Evolutionary conservation across 2,888 invertebrate species (phyloP).

Genomic region (Drosophila gaucha): DNA sequence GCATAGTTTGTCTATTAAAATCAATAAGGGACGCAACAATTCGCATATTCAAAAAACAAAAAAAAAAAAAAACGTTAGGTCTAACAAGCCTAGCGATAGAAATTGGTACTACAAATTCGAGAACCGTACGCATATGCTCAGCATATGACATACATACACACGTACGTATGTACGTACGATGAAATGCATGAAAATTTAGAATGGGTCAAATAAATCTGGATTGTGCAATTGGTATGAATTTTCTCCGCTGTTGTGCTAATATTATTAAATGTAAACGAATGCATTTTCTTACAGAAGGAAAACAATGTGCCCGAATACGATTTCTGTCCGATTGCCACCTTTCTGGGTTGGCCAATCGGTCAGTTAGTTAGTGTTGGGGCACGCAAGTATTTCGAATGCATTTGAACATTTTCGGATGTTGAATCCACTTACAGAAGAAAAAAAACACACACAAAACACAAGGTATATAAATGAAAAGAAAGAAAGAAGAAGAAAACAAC

Average conservation of each 20-base stretch:
- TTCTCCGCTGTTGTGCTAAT: constrained; percentile 73
- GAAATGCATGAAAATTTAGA: constrained; percentile 16
- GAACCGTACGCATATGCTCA: constrained; percentile 40
- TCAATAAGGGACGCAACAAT: constrained; percentile 69
- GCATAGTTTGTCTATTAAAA: constrained; percentile 59
- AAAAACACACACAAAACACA: constrained; percentile 14
- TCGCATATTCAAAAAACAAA: constrained; percentile 30
- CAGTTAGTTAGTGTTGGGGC: constrained; percentile 39
- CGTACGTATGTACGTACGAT: neutral
- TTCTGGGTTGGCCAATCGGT: constrained; percentile 16
- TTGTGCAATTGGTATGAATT: constrained; percentile 80
- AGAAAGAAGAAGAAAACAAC: constrained; percentile 21
- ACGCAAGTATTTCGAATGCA: constrained; percentile 72
- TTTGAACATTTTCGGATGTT: constrained; percentile 63
- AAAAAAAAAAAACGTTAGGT: neutral
- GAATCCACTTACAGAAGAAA: constrained; percentile 46
- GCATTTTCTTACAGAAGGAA: constrained; percentile 67
- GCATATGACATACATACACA: constrained; percentile 19
- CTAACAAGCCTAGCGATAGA: neutral
- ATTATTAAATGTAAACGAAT: constrained; percentile 63
- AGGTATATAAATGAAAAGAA: constrained; percentile 21
- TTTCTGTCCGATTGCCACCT: constrained; percentile 20
- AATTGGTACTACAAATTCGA: constrained; percentile 30
- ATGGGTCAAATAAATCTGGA: constrained; percentile 51
- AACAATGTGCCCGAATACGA: constrained; percentile 54